phyloP scores from a whole-genome alignment of 2,797 vertebrate species.

The Chiloscyllium punctatum region DNA sequence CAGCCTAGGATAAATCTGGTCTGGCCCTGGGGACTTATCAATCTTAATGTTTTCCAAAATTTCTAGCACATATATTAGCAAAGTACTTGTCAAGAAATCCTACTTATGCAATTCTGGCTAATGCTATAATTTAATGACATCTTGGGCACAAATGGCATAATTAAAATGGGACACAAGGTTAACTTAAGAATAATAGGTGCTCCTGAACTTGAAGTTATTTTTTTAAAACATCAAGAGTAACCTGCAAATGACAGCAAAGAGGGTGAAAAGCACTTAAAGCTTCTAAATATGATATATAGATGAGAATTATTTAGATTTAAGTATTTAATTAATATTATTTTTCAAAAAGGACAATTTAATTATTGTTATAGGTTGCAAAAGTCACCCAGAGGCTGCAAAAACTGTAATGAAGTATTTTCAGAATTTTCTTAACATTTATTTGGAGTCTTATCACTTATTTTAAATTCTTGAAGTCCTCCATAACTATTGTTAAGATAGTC shows the following conservation, averaged over 20 bases:
- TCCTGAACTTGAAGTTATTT: background rate
- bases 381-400: background rate
- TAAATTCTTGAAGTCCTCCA: background rate
- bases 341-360: background rate
- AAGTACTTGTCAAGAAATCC: background rate
- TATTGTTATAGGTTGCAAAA: background rate
- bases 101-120: background rate
- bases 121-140: background rate
- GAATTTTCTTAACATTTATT: background rate
- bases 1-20: no score
- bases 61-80: background rate
- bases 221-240: background rate
- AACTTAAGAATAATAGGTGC: background rate
- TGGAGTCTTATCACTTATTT: background rate
- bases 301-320: background rate
- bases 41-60: no score
- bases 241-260: background rate
- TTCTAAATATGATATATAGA: background rate
- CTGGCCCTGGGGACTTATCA: no score
- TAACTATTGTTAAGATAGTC: background rate
- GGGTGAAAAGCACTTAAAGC: background rate
- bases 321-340: background rate
- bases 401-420: background rate
- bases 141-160: background rate
- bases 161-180: background rate